phyloP scores from a whole-genome alignment of 1,140 invertebrate species.

The Sitodiplosis mosellana region DNA sequence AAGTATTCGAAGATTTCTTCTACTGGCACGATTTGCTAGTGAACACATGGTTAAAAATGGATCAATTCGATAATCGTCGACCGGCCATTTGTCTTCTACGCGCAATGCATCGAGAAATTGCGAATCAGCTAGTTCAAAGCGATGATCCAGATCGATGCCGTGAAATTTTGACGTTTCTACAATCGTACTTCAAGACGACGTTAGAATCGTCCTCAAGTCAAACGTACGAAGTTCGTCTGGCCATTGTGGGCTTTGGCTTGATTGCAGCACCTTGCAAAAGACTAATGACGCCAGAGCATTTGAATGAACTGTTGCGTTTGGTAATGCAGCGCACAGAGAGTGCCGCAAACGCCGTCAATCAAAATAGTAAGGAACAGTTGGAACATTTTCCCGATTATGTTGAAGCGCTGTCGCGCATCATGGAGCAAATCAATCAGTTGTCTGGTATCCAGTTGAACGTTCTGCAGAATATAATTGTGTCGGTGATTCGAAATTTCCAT shows the following conservation, averaged over 20 bases:
- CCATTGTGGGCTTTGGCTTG: slow-evolving; percentile 20
- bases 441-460: slow-evolving; percentile 23
- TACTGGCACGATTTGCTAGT: slow-evolving; percentile 16
- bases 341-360: slow-evolving; percentile 14
- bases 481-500: slow-evolving; percentile 29
- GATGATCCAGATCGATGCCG: slow-evolving; percentile 8
- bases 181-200: not conserved
- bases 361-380: slow-evolving; percentile 8
- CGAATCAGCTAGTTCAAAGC: slow-evolving; percentile 9
- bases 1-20: slow-evolving; percentile 16
- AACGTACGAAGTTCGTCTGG: slow-evolving; percentile 13
- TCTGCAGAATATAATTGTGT: slow-evolving; percentile 19
- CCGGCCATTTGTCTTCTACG: slow-evolving; percentile 13
- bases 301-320: slow-evolving; percentile 12
- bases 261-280: slow-evolving; percentile 13
- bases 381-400: slow-evolving; percentile 18
- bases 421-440: slow-evolving; percentile 17
- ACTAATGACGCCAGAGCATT: slow-evolving; percentile 10
- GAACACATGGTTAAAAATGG: slow-evolving; percentile 3
- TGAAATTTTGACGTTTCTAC: not conserved
- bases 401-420: slow-evolving; percentile 20
- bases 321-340: slow-evolving; percentile 20
- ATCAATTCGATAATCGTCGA: slow-evolving; percentile 10
- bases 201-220: not conserved
- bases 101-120: slow-evolving; percentile 19